These are phyloP conservation scores for Acanthurus lineatus DNA, from an alignment of 2,797 vertebrate genomes.

Conservation along the genomic window DNA sequence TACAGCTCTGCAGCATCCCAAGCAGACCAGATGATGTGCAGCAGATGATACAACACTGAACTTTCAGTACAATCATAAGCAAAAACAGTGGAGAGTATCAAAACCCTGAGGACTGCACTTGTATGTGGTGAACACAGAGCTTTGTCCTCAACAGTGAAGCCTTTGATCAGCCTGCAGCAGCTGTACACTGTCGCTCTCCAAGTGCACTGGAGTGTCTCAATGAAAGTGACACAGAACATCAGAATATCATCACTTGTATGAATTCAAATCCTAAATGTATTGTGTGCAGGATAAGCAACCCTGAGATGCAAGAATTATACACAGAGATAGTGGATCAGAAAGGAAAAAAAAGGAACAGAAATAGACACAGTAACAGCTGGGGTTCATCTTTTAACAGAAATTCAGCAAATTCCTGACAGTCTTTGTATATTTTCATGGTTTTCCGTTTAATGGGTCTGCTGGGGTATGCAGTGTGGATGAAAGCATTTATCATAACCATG, in stretches of 20 bases:
- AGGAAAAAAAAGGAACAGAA: not conserved
- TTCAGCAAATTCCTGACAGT: conserved; percentile 41
- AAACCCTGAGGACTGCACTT: not conserved
- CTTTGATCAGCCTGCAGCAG: conserved; percentile 23
- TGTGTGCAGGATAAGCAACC: not conserved
- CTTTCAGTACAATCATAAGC: too few species aligned
- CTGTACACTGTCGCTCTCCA: not conserved
- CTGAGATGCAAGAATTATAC: not conserved
- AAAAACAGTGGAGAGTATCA: conserved; percentile 2
- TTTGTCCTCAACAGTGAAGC: not conserved
- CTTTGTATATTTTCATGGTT: conserved; percentile 48
- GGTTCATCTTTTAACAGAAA: conserved; percentile 43
- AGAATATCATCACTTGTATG: conserved; percentile 1
- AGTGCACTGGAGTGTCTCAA: conserved; percentile 12
- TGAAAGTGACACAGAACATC: not conserved
- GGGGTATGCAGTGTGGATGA: conserved; percentile 38
- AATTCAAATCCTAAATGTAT: not conserved
- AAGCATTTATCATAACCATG: conserved; percentile 69
- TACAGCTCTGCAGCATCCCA: not conserved
- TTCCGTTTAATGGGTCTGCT: conserved; percentile 19
- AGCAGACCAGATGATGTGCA: too few species aligned
- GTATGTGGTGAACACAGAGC: not conserved
- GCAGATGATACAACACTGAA: too few species aligned
- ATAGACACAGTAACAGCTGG: not conserved
- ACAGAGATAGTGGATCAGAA: not conserved